phyloP scores from a whole-genome alignment of 2,888 invertebrate genomes.

The Bombyx huttoni region DNA sequence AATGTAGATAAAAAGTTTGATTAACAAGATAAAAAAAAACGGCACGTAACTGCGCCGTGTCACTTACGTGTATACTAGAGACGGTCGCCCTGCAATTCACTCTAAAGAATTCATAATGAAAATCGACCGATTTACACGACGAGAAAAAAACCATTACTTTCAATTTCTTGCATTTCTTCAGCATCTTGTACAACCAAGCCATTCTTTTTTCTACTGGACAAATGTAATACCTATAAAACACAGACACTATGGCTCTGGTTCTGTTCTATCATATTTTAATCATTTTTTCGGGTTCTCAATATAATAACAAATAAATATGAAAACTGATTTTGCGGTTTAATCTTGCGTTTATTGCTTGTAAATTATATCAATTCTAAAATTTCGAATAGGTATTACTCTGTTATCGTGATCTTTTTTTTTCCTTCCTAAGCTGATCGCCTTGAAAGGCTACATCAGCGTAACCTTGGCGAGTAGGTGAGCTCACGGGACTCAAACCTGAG shows the following conservation, averaged over 20 bases:
- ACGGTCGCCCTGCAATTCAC: constrained; percentile 91
- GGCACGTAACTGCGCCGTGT: neutral
- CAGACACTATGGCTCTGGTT: no score
- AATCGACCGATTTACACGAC: constrained; percentile 96
- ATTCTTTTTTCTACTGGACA: constrained; percentile 94
- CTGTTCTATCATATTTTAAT: neutral
- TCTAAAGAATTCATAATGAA: constrained; percentile 92
- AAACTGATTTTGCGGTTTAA: no score
- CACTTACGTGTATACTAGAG: constrained; percentile 91
- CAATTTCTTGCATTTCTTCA: constrained; percentile 92
- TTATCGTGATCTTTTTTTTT: no score
- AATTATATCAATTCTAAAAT: no score
- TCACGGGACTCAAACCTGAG: no score
- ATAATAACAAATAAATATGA: neutral
- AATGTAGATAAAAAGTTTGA: no score
- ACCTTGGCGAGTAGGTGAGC: no score
- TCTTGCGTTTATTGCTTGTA: neutral
- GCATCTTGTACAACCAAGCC: constrained; percentile 91
- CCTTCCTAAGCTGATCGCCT: no score
- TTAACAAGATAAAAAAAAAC: no score
- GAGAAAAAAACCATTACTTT: constrained; percentile 98
- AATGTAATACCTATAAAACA: constrained; percentile 80
- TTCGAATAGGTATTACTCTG: no score
- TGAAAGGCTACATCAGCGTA: no score
- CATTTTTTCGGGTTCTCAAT: neutral